A percentile compares a stretch with the other conserved stretches of the same genome.
Conservation (phyloP, 1,140 invertebrate genomes). For the Thaumetopoea pityocampa region DNA sequence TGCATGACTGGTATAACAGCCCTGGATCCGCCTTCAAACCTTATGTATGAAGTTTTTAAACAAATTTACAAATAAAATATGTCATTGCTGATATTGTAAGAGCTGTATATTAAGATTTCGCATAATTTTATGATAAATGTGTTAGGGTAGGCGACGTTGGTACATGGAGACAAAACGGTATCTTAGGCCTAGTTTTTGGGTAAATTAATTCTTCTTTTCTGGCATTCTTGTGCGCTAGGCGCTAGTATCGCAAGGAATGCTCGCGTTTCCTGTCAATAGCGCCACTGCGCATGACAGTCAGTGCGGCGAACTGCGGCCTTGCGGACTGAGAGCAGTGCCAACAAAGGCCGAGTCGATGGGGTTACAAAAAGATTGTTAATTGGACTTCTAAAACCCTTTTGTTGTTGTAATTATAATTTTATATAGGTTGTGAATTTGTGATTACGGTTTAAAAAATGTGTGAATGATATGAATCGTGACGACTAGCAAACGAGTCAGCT, state of each 20-base stretch:
- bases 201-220: too few relatives aligned
- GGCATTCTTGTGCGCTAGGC: too few relatives aligned
- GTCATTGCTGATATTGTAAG: too few relatives aligned
- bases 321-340: constrained; percentile 75
- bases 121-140: too few relatives aligned
- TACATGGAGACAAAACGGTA: too few relatives aligned
- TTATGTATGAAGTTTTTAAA: too few relatives aligned
- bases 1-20: too few relatives aligned
- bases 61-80: too few relatives aligned
- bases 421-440: constrained; percentile 77
- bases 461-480: constrained; percentile 75
- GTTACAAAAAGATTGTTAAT: constrained; percentile 74
- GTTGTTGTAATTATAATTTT: constrained; percentile 75
- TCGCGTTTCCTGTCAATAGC: constrained; percentile 72
- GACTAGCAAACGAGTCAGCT: constrained; percentile 76
- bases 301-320: constrained; percentile 76
- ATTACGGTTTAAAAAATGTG: constrained; percentile 75
- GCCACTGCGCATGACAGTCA: constrained; percentile 75
- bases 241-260: constrained; percentile 70
- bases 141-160: too few relatives aligned
- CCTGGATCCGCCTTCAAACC: too few relatives aligned
- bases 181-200: too few relatives aligned
- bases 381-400: constrained; percentile 72
- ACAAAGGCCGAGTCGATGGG: constrained; percentile 76
- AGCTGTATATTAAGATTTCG: too few relatives aligned